Conservation (phyloP, 1,140 invertebrate genomes). For the Camponotus floridanus region DNA sequence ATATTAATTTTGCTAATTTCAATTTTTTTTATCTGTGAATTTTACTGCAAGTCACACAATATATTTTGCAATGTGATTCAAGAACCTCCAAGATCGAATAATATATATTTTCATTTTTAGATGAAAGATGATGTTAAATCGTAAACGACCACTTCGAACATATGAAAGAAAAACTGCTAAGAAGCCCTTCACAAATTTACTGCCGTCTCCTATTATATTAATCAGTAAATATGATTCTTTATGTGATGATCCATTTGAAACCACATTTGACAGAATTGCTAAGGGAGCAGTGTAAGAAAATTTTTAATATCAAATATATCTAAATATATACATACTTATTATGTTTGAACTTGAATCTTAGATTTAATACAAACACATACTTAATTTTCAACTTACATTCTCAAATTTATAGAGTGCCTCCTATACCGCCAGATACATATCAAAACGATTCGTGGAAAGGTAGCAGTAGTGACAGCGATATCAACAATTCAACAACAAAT, state of each 20-base stretch:
- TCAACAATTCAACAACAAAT: not conserved
- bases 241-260: slow-evolving; percentile 74
- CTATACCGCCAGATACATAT: slow-evolving; percentile 15
- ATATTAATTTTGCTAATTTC: not conserved
- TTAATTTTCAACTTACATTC: slow-evolving; percentile 26
- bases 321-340: not conserved
- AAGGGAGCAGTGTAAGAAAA: slow-evolving; percentile 71
- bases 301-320: slow-evolving; percentile 9
- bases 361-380: not conserved
- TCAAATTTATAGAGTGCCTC: slow-evolving; percentile 50
- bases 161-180: slow-evolving; percentile 55
- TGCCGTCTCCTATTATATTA: not conserved
- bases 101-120: slow-evolving; percentile 22
- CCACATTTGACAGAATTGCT: slow-evolving; percentile 77
- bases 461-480: slow-evolving; percentile 38
- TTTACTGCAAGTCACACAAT: not conserved
- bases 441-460: slow-evolving; percentile 32
- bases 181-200: not conserved
- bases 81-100: not conserved
- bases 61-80: not conserved
- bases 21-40: too few relatives aligned
- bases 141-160: slow-evolving; percentile 56
- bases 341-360: not conserved
- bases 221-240: slow-evolving; percentile 28
- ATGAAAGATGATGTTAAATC: not conserved